Evolutionary conservation across 2,113 vertebrate species (phyloP).

Genomic region (Salvelinus alpinus): DNA sequence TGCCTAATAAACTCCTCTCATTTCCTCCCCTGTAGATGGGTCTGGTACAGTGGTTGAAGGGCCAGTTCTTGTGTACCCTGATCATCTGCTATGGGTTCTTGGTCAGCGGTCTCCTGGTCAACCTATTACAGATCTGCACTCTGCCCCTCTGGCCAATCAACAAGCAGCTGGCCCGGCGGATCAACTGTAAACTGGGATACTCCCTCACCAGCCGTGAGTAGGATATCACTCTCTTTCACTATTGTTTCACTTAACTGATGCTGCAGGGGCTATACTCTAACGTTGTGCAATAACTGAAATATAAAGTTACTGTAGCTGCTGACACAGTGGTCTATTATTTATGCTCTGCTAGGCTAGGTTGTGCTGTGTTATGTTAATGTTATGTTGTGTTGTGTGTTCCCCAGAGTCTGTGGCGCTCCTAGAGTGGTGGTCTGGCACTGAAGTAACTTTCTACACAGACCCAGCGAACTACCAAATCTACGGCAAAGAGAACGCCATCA

Average conservation of each 20-base stretch:
- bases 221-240: background rate
- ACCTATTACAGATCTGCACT: slow-evolving; percentile 87
- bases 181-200: slow-evolving; percentile 92
- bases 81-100: slow-evolving; percentile 93
- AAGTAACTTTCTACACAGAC: slow-evolving; percentile 89
- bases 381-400: slow-evolving; percentile 5
- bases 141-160: slow-evolving; percentile 86
- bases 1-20: background rate
- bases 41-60: slow-evolving; percentile 84
- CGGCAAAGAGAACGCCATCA: slow-evolving; percentile 91
- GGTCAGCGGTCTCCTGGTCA: slow-evolving; percentile 87
- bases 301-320: background rate
- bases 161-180: slow-evolving; percentile 86
- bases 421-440: slow-evolving; percentile 97
- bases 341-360: background rate
- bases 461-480: slow-evolving; percentile 76
- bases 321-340: background rate
- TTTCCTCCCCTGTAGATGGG: slow-evolving; percentile 73
- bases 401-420: slow-evolving; percentile 91
- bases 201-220: slow-evolving; percentile 90
- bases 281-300: background rate
- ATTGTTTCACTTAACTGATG: no score
- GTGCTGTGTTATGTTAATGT: slow-evolving; percentile 8
- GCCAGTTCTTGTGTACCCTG: slow-evolving; percentile 89
- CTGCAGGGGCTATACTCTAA: background rate